Evolutionary conservation across 1,140 invertebrate species (phyloP), one percentile per base, ranked within the genome.

Genomic region (Myzus persicae): DNA sequence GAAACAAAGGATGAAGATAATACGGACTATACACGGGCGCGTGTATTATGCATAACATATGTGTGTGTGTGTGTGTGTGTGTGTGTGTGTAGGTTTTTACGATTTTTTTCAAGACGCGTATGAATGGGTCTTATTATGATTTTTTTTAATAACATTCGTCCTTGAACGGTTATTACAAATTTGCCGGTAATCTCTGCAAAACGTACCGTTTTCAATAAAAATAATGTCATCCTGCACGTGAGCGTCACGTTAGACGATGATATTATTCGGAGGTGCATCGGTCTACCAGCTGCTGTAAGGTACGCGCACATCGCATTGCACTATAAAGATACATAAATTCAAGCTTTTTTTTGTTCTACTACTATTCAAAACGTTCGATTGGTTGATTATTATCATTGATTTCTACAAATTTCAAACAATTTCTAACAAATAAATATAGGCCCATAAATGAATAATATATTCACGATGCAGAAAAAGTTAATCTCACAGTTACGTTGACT

Each of bases 1-100:
- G 91, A 93, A 93, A 93, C 91, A 93, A 93, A 93, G 91, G 91
- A 93, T 93, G 91, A 84, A 54, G 88, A 89, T 89, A 89, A 89
- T 46, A 89, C 46, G 22, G 38, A 85, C 26, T 31, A 44, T 85
- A 44, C 40, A 44, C 38, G 38, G 22, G 24, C 40, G 38, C 40
- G 42, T 44, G 20, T 76, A 76, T 67, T n/a, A n/a, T n/a, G 59
- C 59, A 76, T 76, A 76, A n/a, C 31, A 2, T 76, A 14, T n/a
- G 40, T 44, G 22, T 31, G 38, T 31, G 24, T 40, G 40, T 40
- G 82, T 40, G 40, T 31, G 22, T n/a, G 76, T 81, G n/a, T n/a
- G n/a, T 76, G 67, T 76, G n/a, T 36, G 67, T n/a, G 18, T 82
- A 38, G 38, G 24, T 84, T 40, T 40, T 76, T 76, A 76, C 59